These are phyloP conservation scores for Stylophora pistillata DNA, from an alignment of 64 coral and sea anemone genomes.

Conservation along the genomic window DNA sequence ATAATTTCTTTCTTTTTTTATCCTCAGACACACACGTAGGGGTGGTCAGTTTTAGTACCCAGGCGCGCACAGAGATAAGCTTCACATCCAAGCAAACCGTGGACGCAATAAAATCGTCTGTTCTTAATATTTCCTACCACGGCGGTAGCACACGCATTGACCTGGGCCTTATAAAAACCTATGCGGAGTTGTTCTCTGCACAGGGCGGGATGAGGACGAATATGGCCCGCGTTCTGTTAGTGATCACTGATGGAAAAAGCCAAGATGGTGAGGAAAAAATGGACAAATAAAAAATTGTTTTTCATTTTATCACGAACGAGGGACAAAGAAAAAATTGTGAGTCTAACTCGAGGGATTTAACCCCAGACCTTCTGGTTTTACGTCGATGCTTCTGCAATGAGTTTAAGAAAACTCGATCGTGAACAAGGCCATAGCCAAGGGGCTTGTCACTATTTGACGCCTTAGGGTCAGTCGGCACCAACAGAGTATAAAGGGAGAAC, in stretches of 20 bases:
- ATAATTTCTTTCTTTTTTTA: neutral
- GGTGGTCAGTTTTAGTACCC: constrained; percentile 8
- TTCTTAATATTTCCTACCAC: neutral
- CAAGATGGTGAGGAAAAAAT: neutral
- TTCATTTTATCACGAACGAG: no score
- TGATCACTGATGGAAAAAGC: constrained; percentile 26
- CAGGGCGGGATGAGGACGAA: neutral
- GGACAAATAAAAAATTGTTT: no score
- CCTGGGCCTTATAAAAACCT: neutral
- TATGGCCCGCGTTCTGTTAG: neutral
- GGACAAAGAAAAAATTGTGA: no score
- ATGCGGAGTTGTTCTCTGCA: neutral
- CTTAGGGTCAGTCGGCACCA: no score
- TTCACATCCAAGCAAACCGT: neutral
- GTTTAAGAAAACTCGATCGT: no score
- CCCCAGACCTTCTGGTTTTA: no score
- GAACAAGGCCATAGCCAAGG: no score
- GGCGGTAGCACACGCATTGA: neutral
- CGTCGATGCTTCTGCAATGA: no score
- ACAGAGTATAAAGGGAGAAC: no score
- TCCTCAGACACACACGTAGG: constrained; percentile 14
- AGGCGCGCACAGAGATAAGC: neutral
- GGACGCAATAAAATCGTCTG: neutral
- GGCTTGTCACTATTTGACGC: no score
- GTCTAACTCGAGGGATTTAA: no score